These are phyloP conservation scores for Tigriopus japonicus DNA, from an alignment of 1,140 invertebrate species.

Conservation along the genomic window DNA sequence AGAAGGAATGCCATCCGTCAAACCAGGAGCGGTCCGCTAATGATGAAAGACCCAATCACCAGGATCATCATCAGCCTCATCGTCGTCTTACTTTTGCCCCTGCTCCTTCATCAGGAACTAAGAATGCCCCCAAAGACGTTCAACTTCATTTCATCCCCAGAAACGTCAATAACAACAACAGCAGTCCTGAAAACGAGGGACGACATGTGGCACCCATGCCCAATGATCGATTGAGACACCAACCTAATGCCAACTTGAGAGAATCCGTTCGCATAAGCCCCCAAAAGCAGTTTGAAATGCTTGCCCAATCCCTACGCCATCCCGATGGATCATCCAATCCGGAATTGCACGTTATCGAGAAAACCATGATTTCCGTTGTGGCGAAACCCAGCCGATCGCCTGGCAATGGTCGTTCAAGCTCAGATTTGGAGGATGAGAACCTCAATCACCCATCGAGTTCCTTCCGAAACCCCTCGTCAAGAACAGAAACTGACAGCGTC, in stretches of 20 bases:
- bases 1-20: not conserved
- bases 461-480: not conserved
- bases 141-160: not conserved
- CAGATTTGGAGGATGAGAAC: slow-evolving; percentile 1
- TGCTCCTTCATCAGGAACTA: not conserved
- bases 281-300: slow-evolving; percentile 11
- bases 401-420: not conserved
- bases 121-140: not conserved
- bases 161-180: not conserved
- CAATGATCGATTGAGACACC: too few species aligned
- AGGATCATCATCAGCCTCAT: not conserved
- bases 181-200: not conserved
- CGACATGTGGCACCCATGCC: not conserved
- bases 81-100: too few species aligned
- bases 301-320: slow-evolving; percentile 3
- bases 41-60: not conserved
- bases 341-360: not conserved
- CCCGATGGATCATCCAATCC: slow-evolving; percentile 14
- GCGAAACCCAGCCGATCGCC: not conserved
- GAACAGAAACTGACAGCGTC: not conserved
- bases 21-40: not conserved
- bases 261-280: not conserved
- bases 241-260: not conserved
- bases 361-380: not conserved
- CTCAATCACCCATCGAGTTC: not conserved